Evolutionary conservation across 1,140 invertebrate genomes (phyloP), one percentile per base, ranked within the genome.

Genomic region (Yoshiicerus persimilis): DNA sequence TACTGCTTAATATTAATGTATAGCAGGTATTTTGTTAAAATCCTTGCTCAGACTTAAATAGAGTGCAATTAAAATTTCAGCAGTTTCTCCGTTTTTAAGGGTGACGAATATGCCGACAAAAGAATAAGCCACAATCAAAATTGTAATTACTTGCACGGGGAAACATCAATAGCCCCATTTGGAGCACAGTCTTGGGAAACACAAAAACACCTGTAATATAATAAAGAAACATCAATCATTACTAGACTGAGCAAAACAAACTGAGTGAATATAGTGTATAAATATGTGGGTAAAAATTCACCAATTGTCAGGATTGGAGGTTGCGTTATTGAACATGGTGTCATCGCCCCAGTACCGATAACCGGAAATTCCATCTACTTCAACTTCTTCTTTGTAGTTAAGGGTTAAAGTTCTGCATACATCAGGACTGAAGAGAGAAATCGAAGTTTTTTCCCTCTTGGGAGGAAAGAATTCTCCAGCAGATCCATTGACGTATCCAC

Each of bases 381-480:
- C 91, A 0, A 93, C 92, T 8, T 94, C 94, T 86, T 93, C 92
- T 41, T 93, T 92, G 91, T 94, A 95, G 86, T 94, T 93, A 91
- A 96, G 91, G 2, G 92, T 92, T 87, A 95, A 86, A 16, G 92
- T 90, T 87, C 93, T 89, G 75, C 91, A 93, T 23, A 93, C 89
- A 89, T 93, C 92, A 10, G 91, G 91, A 87, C 89, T 91, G 88
- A 91, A 93, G 25, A 92, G 88, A 32, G 88, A 90, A 75, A 92
- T 90, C 2, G 62, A 87, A 4, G 94, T 92, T 38, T 89, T 91
- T 0, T 90, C 88, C 75, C 90, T 87, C 9, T 89, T 86, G 1
- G 96, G 96, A 66, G 96, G 95, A 94, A 96, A 97, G 0, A 96
- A 92, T 93, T 97, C 96, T 0, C 96, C 96, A 4, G 95, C 94